phyloP scores from a whole-genome alignment of 2,888 invertebrate genomes.

The Tetheella fluctuosa region DNA sequence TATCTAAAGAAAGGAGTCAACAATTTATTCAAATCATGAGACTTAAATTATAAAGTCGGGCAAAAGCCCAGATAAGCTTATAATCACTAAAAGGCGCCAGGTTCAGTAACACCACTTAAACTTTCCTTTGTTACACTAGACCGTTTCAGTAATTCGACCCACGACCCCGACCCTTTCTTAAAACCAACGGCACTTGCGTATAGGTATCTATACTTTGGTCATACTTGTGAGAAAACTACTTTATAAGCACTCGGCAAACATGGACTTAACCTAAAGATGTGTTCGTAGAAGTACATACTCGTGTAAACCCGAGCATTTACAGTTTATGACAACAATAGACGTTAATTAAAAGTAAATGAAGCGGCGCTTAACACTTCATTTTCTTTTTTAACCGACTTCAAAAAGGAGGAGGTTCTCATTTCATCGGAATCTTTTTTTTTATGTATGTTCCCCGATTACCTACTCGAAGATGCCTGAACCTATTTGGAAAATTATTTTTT shows the following conservation, averaged over 20 bases:
- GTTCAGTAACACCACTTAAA: constrained; percentile 50
- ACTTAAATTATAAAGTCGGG: constrained; percentile 45
- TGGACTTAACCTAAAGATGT: constrained; percentile 15
- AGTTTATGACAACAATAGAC: constrained; percentile 13
- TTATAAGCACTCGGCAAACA: constrained; percentile 30
- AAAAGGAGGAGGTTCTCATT: no score
- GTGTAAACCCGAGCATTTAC: constrained; percentile 9
- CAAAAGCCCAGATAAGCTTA: constrained; percentile 39
- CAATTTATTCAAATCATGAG: constrained; percentile 13
- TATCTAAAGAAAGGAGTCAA: background rate
- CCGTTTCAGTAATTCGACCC: constrained; percentile 42
- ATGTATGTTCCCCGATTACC: no score
- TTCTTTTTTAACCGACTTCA: no score
- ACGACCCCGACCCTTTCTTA: constrained; percentile 38
- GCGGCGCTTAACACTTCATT: background rate
- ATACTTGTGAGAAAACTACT: constrained; percentile 33
- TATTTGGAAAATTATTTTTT: no score
- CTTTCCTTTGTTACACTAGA: constrained; percentile 42
- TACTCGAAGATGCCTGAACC: no score
- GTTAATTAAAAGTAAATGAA: constrained; percentile 3
- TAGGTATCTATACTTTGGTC: constrained; percentile 29
- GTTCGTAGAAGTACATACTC: constrained; percentile 14
- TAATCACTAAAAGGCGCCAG: constrained; percentile 43
- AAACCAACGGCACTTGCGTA: constrained; percentile 23
- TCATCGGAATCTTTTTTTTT: no score